These are phyloP conservation scores for Anomalospiza imberbis DNA, from an alignment of 2,797 vertebrate species.

Conservation along the genomic window DNA sequence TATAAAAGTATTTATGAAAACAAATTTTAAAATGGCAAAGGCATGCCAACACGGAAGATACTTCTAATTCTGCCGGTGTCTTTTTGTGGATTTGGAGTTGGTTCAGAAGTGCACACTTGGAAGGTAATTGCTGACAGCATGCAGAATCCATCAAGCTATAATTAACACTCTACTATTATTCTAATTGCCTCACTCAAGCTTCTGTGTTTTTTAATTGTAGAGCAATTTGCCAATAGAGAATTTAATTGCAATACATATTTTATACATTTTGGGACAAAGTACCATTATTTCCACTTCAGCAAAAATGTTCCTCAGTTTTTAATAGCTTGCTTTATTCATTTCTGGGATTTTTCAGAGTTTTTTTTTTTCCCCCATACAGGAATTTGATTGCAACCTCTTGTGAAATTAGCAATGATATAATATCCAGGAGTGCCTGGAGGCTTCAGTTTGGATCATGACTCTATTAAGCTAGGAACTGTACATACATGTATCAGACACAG, in stretches of 20 bases:
- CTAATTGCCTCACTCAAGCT: conserved; percentile 79
- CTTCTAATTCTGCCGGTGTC: conserved; percentile 67
- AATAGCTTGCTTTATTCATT: conserved; percentile 47
- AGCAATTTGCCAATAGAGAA: conserved; percentile 77
- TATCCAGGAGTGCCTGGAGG: conserved; percentile 40
- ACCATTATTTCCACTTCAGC: conserved; percentile 60
- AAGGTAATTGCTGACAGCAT: conserved; percentile 77
- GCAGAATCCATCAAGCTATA: conserved; percentile 76
- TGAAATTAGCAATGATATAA: conserved; percentile 58
- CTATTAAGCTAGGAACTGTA: conserved; percentile 54
- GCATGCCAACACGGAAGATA: conserved; percentile 61
- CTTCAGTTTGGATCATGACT: conserved; percentile 53
- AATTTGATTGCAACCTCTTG: conserved; percentile 58
- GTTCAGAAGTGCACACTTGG: conserved; percentile 75
- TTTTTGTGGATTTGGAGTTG: conserved; percentile 76
- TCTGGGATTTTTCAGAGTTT: neutral
- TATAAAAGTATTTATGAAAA: conserved; percentile 68
- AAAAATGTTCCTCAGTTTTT: conserved; percentile 17
- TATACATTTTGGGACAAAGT: conserved; percentile 69
- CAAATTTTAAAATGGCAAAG: conserved; percentile 55
- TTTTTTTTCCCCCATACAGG: neutral
- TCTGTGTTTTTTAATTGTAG: conserved; percentile 78
- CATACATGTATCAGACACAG: conserved; percentile 56
- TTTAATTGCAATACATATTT: conserved; percentile 77
- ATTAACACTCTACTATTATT: conserved; percentile 79